Evolutionary conservation across 2,797 vertebrate species (phyloP), one percentile per base, ranked within the genome.

Genomic region (Sebastes reedi): DNA sequence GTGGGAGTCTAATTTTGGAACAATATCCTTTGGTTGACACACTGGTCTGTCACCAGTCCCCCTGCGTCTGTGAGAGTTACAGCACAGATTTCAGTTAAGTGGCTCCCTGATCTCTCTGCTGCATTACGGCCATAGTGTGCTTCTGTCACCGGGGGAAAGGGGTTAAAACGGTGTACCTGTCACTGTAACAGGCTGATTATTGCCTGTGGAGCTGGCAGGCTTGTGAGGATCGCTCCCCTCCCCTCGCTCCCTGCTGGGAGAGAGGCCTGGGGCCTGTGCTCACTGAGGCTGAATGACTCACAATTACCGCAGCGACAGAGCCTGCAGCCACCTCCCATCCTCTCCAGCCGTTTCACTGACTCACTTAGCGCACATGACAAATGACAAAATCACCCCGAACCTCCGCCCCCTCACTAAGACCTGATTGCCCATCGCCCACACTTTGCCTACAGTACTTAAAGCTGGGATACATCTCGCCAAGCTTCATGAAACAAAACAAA

Each of bases 261-360:
- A 91, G 86, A 86, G 89, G 91, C 92, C 91, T 67, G 79, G 74
- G 90, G 91, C 87, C 89, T 60, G 90, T 79, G 83, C 88, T 95
- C 91, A 83, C 87, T 82, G 90, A 93, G 90, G 86, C 91, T 87
- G 91, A 94, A 91, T 95, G 95, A 95, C 92, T 95, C 94, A 95
- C 91, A 93, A 89, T 95, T 95, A 94, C 91, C 86, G 85, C 80
- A 50, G 92, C 69, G 90, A 88, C 84, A 30, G 88, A 86, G 88
- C 86, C 86, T 20, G 78, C 84, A 81, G 89, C 89, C 90, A 70
- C 91, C 90, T 89, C 87, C 86, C 69, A 80, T 87, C 75, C 82
- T 88, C 88, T 83, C 82, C 89, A 82, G 89, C 87, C 91, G 32
- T 86, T 86, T 86, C 89, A 82, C 88, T 93, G 92, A 95, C 88